Evolutionary conservation across 1,140 invertebrate genomes (phyloP).

Genomic region (Hylyphantes graminicola): DNA sequence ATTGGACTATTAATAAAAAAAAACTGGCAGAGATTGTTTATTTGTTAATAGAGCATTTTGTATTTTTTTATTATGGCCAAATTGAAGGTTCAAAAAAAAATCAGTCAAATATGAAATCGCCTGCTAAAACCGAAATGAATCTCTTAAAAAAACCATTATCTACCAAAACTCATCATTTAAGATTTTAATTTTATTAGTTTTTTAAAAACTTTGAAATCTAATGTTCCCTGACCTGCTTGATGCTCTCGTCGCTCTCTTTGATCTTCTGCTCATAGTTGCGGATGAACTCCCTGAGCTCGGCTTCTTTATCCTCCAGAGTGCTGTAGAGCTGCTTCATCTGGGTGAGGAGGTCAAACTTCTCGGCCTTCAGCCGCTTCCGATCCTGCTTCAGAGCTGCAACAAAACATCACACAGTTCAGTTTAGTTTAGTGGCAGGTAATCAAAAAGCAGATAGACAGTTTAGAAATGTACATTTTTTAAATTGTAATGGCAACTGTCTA

Average conservation of each 20-base stretch:
- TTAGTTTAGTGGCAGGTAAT: too few relatives aligned
- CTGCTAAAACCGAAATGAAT: not conserved
- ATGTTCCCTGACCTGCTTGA: conserved; percentile 71
- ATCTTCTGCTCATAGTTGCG: conserved; percentile 91
- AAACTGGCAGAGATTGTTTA: too few relatives aligned
- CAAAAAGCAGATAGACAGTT: too few relatives aligned
- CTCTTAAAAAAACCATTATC: not conserved
- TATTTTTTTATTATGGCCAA: too few relatives aligned
- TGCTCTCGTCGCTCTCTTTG: conserved; percentile 78
- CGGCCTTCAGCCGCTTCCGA: conserved; percentile 88
- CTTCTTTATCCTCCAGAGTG: conserved; percentile 93
- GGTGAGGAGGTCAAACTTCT: conserved; percentile 92
- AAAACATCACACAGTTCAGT: too few relatives aligned
- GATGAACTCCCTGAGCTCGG: conserved; percentile 92
- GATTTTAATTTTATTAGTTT: not conserved
- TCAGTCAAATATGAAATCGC: too few relatives aligned
- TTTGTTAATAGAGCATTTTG: too few relatives aligned
- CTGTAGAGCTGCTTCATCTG: conserved; percentile 96
- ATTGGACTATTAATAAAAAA: too few relatives aligned
- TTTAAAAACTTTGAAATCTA: not conserved
- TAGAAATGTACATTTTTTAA: too few relatives aligned
- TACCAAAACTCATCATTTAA: not conserved
- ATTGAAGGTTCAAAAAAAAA: too few relatives aligned
- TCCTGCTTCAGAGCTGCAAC: conserved; percentile 81
- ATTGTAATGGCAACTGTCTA: too few relatives aligned